These are phyloP conservation scores for Ariopsis seemanni DNA, from an alignment of 2,113 vertebrate species.

Conservation along the genomic window DNA sequence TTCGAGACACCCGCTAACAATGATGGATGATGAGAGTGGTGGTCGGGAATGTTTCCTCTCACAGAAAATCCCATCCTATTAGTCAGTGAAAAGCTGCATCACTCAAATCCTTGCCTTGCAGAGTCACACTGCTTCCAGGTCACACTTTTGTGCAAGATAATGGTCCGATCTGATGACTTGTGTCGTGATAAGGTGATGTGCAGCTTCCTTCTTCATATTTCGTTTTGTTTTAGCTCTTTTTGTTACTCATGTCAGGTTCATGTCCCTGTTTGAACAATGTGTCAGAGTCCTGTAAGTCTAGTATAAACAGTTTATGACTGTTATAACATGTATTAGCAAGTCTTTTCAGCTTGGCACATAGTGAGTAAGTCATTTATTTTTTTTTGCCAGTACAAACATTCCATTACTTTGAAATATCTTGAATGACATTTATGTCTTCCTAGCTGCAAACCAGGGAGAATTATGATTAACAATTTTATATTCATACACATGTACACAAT, in stretches of 20 bases:
- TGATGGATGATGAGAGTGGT: conserved; percentile 50
- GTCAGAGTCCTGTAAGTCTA: conserved; percentile 15
- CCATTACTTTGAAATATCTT: conserved; percentile 19
- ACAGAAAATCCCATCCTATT: conserved; percentile 35
- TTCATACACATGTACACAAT: background rate
- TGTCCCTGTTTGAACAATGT: conserved; percentile 22
- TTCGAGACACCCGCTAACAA: conserved; percentile 41
- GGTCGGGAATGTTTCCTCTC: conserved; percentile 42
- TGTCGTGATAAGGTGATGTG: background rate
- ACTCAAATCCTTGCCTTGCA: conserved; percentile 16
- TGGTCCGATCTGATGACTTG: background rate
- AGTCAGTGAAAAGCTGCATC: conserved; percentile 25
- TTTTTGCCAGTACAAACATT: conserved; percentile 43
- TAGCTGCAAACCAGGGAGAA: conserved; percentile 3
- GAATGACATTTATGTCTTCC: conserved; percentile 4
- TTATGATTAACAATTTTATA: conserved; percentile 14
- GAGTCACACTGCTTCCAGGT: conserved; percentile 28
- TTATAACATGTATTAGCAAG: conserved; percentile 22
- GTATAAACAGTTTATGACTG: conserved; percentile 31
- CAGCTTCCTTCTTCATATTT: background rate
- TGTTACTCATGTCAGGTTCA: conserved; percentile 10
- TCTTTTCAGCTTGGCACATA: conserved; percentile 19
- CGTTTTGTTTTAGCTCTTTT: background rate
- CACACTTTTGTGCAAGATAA: background rate
- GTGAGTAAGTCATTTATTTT: conserved; percentile 35